A percentile compares a stretch with the other conserved stretches of the same genome.
Conservation (phyloP, 2,797 vertebrate genomes). For the Iguana delicatissima region DNA sequence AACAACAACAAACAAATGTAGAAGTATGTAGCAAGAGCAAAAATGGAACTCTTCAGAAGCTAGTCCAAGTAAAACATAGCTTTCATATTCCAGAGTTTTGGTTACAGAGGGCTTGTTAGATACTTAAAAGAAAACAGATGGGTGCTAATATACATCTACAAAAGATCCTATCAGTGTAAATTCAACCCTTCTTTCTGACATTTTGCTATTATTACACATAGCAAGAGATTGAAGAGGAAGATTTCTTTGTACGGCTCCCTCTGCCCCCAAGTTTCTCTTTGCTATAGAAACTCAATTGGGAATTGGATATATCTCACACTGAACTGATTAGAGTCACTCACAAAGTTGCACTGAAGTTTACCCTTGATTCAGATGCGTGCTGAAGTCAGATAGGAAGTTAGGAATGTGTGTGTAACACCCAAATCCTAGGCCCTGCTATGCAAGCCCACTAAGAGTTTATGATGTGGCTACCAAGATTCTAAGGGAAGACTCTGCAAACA, state of each 20-base stretch:
- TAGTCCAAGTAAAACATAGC: constrained; percentile 32
- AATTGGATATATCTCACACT: constrained; percentile 5
- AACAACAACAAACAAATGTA: constrained; percentile 10
- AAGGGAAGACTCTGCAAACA: background rate
- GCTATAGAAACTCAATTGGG: background rate
- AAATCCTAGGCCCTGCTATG: background rate
- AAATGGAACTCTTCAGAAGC: constrained; percentile 31
- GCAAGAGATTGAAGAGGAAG: constrained; percentile 8
- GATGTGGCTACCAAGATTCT: background rate
- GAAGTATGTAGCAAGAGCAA: constrained; percentile 23
- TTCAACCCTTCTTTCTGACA: background rate
- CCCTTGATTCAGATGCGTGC: background rate
- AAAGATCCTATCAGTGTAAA: constrained; percentile 11
- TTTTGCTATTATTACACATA: constrained; percentile 13
- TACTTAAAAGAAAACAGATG: constrained; percentile 31
- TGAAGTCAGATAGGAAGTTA: background rate
- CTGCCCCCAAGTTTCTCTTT: background rate
- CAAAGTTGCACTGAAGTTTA: background rate
- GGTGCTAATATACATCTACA: constrained; percentile 4
- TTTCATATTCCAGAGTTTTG: constrained; percentile 14
- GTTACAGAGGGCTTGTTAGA: background rate
- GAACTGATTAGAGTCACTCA: background rate
- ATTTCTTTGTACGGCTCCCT: background rate
- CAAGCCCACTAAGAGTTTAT: background rate
- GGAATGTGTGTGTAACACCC: background rate